Conservation (phyloP, 2,888 invertebrate genomes). For the Pheosia tremula region DNA sequence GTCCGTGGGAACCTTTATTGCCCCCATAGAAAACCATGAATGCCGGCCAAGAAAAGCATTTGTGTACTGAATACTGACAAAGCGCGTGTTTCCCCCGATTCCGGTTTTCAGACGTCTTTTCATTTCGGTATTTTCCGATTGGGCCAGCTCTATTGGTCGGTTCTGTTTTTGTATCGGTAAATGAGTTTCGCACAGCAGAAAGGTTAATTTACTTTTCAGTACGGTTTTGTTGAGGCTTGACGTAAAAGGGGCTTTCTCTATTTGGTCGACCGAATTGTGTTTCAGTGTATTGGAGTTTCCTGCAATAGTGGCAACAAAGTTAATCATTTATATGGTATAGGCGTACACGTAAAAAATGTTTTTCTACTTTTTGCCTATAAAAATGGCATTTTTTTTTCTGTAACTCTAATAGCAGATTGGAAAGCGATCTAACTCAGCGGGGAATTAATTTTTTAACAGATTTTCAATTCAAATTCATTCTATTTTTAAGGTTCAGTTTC, state of each 20-base stretch:
- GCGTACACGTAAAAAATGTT: no score
- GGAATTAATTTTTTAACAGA: no score
- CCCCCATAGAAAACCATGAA: slow-evolving; percentile 82
- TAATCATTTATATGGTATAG: no score
- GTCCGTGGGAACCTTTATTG: slow-evolving; percentile 83
- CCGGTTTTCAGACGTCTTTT: slow-evolving; percentile 62
- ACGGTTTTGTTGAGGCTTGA: slow-evolving; percentile 57
- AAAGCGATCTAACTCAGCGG: no score
- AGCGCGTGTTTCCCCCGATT: slow-evolving; percentile 57
- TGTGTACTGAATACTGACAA: slow-evolving; percentile 80
- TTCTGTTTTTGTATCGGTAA: slow-evolving; percentile 78
- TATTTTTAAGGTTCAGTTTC: no score
- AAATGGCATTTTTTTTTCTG: no score
- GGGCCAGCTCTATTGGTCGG: slow-evolving; percentile 62
- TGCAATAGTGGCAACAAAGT: not conserved
- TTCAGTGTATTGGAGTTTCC: not conserved
- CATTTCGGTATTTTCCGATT: slow-evolving; percentile 73
- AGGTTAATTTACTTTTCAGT: slow-evolving; percentile 77
- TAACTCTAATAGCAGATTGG: no score
- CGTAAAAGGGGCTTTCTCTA: slow-evolving; percentile 46
- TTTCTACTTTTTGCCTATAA: no score
- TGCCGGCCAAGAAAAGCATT: slow-evolving; percentile 81
- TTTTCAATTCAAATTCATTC: no score
- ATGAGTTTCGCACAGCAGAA: slow-evolving; percentile 73
- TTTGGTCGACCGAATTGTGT: slow-evolving; percentile 11